Percentiles rank a stretch among this genome's conserved stretches.
These are phyloP conservation scores for Agelas oroides DNA, from an alignment of 37 sponge, comb jelly and placozoan genomes.

Conservation along the genomic window DNA sequence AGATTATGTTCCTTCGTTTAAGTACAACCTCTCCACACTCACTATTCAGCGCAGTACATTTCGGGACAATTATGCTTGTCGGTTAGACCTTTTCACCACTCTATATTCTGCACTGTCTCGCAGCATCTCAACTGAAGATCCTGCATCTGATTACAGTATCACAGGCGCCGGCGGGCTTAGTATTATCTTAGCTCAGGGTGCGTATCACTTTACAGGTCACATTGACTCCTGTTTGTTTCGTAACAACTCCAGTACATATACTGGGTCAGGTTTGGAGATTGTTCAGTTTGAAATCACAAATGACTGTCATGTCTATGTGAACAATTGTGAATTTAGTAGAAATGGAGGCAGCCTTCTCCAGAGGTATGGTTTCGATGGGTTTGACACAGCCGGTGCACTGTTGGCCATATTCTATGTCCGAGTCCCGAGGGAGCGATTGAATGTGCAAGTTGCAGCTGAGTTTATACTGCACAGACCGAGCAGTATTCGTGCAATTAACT, in stretches of 20 bases:
- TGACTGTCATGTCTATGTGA: conserved; percentile 22
- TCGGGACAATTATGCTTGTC: conserved; percentile 26
- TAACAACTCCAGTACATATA: conserved; percentile 28
- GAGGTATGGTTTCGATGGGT: background rate
- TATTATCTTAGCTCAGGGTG: conserved; percentile 27
- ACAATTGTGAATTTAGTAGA: conserved; percentile 8
- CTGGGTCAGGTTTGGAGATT: conserved; percentile 34
- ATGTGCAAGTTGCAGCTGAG: background rate
- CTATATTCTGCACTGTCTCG: background rate
- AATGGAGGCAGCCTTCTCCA: conserved; percentile 6
- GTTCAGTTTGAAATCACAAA: conserved; percentile 16
- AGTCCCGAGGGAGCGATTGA: background rate
- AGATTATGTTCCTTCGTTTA: too few species aligned
- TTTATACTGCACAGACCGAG: background rate
- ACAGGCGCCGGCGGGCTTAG: conserved; percentile 62
- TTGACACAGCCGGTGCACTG: conserved; percentile 6
- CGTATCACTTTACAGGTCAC: background rate
- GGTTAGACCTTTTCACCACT: background rate
- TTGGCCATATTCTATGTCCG: background rate
- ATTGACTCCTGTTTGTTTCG: conserved; percentile 14
- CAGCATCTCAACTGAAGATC: background rate
- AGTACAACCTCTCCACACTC: background rate
- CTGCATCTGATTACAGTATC: background rate
- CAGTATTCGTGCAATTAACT: background rate
- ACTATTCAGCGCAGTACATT: conserved; percentile 2